Evolutionary conservation across 2,888 invertebrate genomes (phyloP).

Genomic region (Nymphalis c-album): DNA sequence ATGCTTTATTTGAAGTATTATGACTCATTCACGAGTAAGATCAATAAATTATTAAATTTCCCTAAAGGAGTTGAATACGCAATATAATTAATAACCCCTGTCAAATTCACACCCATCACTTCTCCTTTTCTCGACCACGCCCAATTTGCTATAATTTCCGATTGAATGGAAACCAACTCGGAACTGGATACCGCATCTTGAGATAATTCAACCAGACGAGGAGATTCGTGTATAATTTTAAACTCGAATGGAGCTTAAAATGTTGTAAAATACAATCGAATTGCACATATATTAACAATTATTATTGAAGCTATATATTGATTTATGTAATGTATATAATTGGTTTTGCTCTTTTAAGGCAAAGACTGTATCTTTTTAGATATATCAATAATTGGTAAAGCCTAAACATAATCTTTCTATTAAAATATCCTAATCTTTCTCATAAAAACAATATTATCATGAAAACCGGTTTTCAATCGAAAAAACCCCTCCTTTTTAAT

Average conservation of each 20-base stretch:
- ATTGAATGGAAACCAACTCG: slow-evolving; percentile 39
- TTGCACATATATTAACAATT: too few relatives aligned
- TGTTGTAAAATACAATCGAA: slow-evolving; percentile 6
- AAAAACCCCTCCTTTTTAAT: too few relatives aligned
- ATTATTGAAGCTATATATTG: too few relatives aligned
- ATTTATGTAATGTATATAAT: too few relatives aligned
- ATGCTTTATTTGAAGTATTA: not conserved
- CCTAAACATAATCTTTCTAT: too few relatives aligned
- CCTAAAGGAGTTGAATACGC: slow-evolving; percentile 43
- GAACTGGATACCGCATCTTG: slow-evolving; percentile 32
- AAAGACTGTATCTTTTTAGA: too few relatives aligned
- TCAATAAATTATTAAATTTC: slow-evolving; percentile 19
- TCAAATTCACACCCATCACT: slow-evolving; percentile 70
- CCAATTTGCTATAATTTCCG: slow-evolving; percentile 52
- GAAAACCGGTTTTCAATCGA: too few relatives aligned
- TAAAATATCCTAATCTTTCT: too few relatives aligned
- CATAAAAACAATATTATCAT: too few relatives aligned
- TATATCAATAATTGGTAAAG: too few relatives aligned
- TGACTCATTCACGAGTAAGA: not conserved
- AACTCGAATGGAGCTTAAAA: slow-evolving; percentile 23
- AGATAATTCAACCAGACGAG: slow-evolving; percentile 24
- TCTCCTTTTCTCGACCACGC: slow-evolving; percentile 40
- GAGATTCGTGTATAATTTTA: slow-evolving; percentile 28
- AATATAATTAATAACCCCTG: slow-evolving; percentile 74
- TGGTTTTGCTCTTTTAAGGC: too few relatives aligned